Conservation (phyloP, 2,113 vertebrate species). For the Mesembrinibis cayennensis region DNA sequence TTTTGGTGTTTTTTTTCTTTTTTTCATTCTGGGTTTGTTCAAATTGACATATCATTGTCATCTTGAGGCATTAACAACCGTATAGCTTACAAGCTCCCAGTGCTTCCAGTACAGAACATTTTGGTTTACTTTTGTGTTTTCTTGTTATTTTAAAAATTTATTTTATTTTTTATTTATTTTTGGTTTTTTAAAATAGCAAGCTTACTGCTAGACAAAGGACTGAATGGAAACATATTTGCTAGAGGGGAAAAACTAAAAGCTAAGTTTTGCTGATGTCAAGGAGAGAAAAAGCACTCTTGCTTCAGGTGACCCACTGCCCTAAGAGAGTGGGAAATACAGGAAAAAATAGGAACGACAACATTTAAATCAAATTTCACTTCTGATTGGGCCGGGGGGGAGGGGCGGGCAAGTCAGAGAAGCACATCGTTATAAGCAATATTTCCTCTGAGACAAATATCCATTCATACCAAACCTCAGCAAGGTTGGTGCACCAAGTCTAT, state of each 20-base stretch:
- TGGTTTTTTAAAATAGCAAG: neutral
- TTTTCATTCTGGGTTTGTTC: neutral
- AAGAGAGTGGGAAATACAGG: neutral
- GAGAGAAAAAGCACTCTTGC: neutral
- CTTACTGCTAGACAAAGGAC: neutral
- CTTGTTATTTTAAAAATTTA: neutral
- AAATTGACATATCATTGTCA: neutral
- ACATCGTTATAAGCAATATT: neutral
- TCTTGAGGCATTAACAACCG: neutral
- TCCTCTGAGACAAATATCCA: neutral
- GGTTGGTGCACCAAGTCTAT: neutral
- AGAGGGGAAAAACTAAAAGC: neutral
- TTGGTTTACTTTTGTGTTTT: neutral
- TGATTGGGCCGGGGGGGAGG: neutral
- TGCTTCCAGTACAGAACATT: neutral
- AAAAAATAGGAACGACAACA: neutral
- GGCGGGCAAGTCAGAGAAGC: neutral
- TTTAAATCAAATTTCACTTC: neutral
- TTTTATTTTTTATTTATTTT: neutral
- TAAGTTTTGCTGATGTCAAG: neutral
- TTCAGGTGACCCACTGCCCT: neutral
- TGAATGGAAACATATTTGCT: neutral
- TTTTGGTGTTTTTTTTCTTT: too few species aligned
- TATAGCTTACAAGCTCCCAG: neutral
- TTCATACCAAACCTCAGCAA: neutral